phyloP scores from a whole-genome alignment of 2,888 invertebrate genomes.

The Cheiracanthium punctorium region DNA sequence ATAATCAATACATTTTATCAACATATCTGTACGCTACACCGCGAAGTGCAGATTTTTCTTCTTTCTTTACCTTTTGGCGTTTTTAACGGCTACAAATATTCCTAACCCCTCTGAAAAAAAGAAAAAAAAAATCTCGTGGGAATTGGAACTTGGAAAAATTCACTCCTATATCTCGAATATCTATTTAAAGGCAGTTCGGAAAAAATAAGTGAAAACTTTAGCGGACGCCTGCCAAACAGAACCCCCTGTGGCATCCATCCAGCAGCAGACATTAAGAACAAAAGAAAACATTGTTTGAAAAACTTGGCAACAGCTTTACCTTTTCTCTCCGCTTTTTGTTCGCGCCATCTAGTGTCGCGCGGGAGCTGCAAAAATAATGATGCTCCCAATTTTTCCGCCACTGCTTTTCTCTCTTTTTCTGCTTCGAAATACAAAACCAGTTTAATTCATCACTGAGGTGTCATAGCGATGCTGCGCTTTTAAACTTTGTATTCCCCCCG shows the following conservation, averaged over 20 bases:
- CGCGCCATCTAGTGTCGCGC: slow-evolving; percentile 55
- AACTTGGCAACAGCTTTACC: slow-evolving; percentile 60
- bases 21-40: background rate
- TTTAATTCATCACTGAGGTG: slow-evolving; percentile 66
- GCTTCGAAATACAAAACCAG: slow-evolving; percentile 63
- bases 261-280: slow-evolving; percentile 20
- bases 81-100: slow-evolving; percentile 15
- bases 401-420: background rate
- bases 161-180: slow-evolving; percentile 10
- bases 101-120: background rate
- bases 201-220: slow-evolving; percentile 26
- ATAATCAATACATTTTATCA: background rate
- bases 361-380: slow-evolving; percentile 65
- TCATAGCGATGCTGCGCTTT: slow-evolving; percentile 47
- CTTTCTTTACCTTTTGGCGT: background rate
- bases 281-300: slow-evolving; percentile 30
- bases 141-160: slow-evolving; percentile 2
- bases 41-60: background rate
- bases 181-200: slow-evolving; percentile 15
- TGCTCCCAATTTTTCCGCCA: slow-evolving; percentile 26
- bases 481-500: slow-evolving; percentile 37
- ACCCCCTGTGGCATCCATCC: slow-evolving; percentile 26
- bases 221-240: slow-evolving; percentile 23
- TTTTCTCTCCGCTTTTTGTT: slow-evolving; percentile 19
- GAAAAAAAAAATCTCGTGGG: background rate